Conservation (phyloP, 2,797 vertebrate species). For the Miichthys miiuy region DNA sequence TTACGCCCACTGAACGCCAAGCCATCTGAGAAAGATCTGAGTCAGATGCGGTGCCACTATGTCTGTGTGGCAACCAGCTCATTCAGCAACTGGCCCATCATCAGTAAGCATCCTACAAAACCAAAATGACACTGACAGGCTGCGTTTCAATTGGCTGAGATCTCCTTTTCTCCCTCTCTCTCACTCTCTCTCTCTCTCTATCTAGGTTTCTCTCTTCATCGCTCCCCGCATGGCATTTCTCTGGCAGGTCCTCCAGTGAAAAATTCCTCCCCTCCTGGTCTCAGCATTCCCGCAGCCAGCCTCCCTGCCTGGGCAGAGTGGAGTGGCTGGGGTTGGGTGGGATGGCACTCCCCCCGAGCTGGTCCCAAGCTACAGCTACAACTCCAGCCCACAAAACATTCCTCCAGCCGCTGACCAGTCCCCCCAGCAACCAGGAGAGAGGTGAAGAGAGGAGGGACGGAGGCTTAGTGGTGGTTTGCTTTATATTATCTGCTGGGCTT, state of each 20-base stretch:
- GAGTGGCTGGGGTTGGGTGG: conserved; percentile 69
- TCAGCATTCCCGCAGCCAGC: conserved; percentile 84
- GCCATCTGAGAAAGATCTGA: conserved; percentile 56
- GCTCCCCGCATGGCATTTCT: conserved; percentile 86
- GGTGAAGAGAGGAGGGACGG: conserved; percentile 68
- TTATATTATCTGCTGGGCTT: conserved; percentile 36
- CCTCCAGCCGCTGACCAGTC: conserved; percentile 78
- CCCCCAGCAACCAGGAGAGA: conserved; percentile 85
- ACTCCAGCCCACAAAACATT: conserved; percentile 77
- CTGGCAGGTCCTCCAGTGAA: conserved; percentile 84
- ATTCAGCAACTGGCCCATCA: conserved; percentile 80
- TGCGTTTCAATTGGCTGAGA: conserved; percentile 78
- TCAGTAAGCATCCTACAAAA: conserved; percentile 75
- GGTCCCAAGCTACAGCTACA: conserved; percentile 74
- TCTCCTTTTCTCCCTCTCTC: conserved; percentile 52
- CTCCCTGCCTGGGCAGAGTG: conserved; percentile 76
- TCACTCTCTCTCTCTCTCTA: conserved; percentile 50
- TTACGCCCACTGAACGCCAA: conserved; percentile 34
- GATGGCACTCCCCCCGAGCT: conserved; percentile 62
- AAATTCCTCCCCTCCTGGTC: conserved; percentile 85
- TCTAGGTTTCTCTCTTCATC: conserved; percentile 81
- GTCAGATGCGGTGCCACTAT: conserved; percentile 73
- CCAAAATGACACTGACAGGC: conserved; percentile 77
- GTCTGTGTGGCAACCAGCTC: conserved; percentile 75
- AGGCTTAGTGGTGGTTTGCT: conserved; percentile 50